Conservation (phyloP, 1,140 invertebrate genomes). For the Trichoplusia ni region DNA sequence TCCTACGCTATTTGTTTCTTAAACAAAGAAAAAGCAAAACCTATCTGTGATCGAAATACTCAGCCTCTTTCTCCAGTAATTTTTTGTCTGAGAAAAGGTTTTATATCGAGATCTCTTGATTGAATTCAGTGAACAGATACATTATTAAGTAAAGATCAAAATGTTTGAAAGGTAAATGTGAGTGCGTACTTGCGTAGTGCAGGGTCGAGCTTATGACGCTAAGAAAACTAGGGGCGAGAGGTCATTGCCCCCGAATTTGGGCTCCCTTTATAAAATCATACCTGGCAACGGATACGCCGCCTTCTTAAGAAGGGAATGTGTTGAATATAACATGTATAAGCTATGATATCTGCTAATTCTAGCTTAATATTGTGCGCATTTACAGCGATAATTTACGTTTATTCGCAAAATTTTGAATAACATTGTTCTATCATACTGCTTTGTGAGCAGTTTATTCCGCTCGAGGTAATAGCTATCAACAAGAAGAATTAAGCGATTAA, state of each 20-base stretch:
- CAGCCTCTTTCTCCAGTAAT: too few species aligned
- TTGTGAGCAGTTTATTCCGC: too few species aligned
- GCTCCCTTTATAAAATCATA: conserved; percentile 53
- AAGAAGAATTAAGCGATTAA: too few species aligned
- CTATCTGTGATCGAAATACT: background rate
- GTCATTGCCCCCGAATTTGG: conserved; percentile 58
- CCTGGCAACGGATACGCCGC: conserved; percentile 27
- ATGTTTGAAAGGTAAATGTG: conserved; percentile 27
- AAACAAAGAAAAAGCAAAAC: background rate
- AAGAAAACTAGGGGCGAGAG: conserved; percentile 67
- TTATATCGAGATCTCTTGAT: background rate
- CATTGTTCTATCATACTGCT: too few species aligned
- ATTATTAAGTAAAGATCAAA: conserved; percentile 6
- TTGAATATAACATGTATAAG: too few species aligned
- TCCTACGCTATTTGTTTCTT: too few species aligned
- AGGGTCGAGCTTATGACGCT: conserved; percentile 45
- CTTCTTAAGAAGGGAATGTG: background rate
- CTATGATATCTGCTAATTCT: background rate
- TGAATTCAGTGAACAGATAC: background rate
- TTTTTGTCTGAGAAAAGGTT: background rate
- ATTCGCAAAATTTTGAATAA: too few species aligned
- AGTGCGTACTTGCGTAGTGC: conserved; percentile 30
- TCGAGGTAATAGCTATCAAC: too few species aligned
- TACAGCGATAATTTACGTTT: too few species aligned
- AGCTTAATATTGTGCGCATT: too few species aligned